Evolutionary conservation across 2,113 vertebrate genomes (phyloP).

Genomic region (Glaucidium brasilianum): DNA sequence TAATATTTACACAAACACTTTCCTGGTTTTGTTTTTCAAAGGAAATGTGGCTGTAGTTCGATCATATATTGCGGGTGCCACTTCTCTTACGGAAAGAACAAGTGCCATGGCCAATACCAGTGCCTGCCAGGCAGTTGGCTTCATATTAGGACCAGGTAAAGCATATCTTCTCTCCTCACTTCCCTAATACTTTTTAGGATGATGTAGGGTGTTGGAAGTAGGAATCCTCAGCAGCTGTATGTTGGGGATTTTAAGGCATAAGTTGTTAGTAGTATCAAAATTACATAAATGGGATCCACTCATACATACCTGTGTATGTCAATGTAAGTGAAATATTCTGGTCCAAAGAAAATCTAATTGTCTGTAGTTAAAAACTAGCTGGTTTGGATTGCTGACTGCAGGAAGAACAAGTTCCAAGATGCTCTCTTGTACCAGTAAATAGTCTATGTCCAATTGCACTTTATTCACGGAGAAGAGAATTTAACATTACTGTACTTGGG

Average conservation of each 20-base stretch:
- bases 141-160: slow-evolving; percentile 95
- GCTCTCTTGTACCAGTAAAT: not conserved
- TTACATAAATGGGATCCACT: not conserved
- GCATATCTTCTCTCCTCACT: not conserved
- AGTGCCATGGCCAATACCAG: slow-evolving; percentile 94
- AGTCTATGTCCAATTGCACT: not conserved
- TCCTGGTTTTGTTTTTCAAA: slow-evolving; percentile 38
- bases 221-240: not conserved
- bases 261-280: not conserved
- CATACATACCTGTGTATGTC: not conserved
- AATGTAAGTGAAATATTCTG: not conserved
- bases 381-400: not conserved
- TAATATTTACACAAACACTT: not conserved
- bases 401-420: not conserved
- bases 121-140: slow-evolving; percentile 92
- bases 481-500: not conserved
- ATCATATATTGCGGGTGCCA: slow-evolving; percentile 91
- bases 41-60: slow-evolving; percentile 94
- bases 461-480: not conserved
- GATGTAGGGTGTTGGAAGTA: not conserved
- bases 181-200: not conserved
- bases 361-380: not conserved
- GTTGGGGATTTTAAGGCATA: not conserved
- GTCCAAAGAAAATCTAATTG: not conserved
- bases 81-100: slow-evolving; percentile 90